Conservation (phyloP, 2,797 vertebrate species). For the Natrix natrix region DNA sequence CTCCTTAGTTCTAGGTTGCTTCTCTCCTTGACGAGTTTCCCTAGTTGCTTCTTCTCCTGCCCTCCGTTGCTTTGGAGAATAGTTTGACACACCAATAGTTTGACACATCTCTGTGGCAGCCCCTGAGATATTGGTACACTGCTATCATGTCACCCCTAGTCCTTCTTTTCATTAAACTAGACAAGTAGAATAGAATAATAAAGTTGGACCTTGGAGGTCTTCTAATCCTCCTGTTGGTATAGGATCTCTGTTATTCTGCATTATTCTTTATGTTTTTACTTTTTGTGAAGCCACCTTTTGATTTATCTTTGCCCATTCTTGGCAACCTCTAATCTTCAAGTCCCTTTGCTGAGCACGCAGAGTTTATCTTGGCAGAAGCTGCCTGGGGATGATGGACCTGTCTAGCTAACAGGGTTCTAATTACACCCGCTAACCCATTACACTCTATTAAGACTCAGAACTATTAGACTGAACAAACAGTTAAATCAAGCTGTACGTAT, state of each 20-base stretch:
- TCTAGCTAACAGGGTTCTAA: slow-evolving; percentile 36
- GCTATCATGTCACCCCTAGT: too few species aligned
- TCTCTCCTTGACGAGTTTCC: too few species aligned
- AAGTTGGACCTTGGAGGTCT: too few species aligned
- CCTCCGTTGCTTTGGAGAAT: too few species aligned
- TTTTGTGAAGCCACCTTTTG: slow-evolving; percentile 4
- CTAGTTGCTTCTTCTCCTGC: fast-evolving
- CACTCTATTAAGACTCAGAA: background rate
- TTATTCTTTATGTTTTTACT: background rate
- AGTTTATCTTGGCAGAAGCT: slow-evolving; percentile 27
- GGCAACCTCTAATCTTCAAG: slow-evolving; percentile 37
- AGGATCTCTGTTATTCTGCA: slow-evolving; percentile 10
- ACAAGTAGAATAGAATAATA: too few species aligned
- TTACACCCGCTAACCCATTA: slow-evolving; percentile 7
- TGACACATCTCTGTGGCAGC: too few species aligned
- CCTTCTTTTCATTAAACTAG: too few species aligned
- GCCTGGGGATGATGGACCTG: slow-evolving; percentile 31
- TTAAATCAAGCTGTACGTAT: background rate
- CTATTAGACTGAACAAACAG: slow-evolving; percentile 20
- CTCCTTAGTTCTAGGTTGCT: too few species aligned
- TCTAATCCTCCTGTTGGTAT: too few species aligned
- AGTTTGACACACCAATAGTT: too few species aligned
- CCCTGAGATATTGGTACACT: too few species aligned
- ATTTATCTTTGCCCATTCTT: slow-evolving; percentile 46
- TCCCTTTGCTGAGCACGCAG: slow-evolving; percentile 32